Base-by-base conservation (phyloP, 2,888 invertebrate species). In the Agonum fuliginosum region DNA sequence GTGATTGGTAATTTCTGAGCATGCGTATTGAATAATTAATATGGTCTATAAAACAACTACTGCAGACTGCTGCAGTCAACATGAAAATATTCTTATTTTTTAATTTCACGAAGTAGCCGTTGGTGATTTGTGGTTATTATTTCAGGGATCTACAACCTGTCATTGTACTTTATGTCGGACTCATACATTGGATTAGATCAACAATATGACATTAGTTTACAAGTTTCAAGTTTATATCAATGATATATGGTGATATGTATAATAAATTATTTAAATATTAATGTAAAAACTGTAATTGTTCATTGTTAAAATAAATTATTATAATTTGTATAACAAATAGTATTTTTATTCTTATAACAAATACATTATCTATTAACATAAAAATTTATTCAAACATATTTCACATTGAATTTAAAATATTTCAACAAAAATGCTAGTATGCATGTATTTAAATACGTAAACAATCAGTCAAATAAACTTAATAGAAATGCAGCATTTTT, bases 141-240 rank as follows among this genome's bases (percentile, higher is more conserved):
- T 87, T 58, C 86, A 91, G 96, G 96, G 30, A 91, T 92, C n/a
- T 88, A 92, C 54, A 91, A 92, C 79, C 91, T 96, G 84, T 94
- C 94, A 0, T 85, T 97, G 19, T 97, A 95, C 86, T 85, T 98
- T 71, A 91, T 98, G 89, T 97, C 97, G 58, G 98, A 98, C 87
- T 94, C 94, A 79, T 97, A 98, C 83, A 89, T 98, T 80, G 98
- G 98, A 1, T 88, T 98, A 24, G 98, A 99, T 87, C 98, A 98
- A 85, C 97, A 98, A 84, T 96, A 86, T 54, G 81, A 78, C 24
- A 75, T 75, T 5, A 19, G 48, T n/a, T n/a, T 75, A 30, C n/a
- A 51, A 12, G 75, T 75, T 4, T 12, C 24, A 24, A 27, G 48
- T 24, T 70, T 17, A 62, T 24, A 27, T n/a, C n/a, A n/a, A 8